phyloP scores from a whole-genome alignment of 2,888 invertebrate species.

The Saturnia pavonia region DNA sequence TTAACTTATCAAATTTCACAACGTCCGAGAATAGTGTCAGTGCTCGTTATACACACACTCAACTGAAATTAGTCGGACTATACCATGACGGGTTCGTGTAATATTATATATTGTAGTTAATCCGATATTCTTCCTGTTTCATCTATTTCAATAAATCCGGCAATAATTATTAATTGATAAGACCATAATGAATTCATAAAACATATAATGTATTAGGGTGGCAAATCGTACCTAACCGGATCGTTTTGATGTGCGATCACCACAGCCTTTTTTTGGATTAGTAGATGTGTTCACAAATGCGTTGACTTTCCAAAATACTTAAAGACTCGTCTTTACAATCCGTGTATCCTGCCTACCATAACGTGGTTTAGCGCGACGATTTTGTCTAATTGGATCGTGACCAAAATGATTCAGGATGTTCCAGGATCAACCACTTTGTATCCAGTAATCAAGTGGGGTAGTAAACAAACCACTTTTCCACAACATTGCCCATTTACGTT shows the following conservation, averaged over 20 bases:
- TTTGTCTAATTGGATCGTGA: too few relatives aligned
- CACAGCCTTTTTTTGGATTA: neutral
- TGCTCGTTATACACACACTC: neutral
- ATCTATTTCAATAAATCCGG: neutral
- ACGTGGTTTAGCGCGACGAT: too few relatives aligned
- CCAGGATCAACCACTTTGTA: too few relatives aligned
- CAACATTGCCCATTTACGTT: too few relatives aligned
- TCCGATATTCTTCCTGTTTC: neutral
- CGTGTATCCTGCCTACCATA: too few relatives aligned
- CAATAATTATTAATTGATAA: neutral
- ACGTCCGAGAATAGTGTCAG: neutral
- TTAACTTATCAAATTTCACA: conserved; percentile 9
- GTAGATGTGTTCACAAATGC: too few relatives aligned
- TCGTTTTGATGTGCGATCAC: neutral
- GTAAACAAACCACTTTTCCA: too few relatives aligned
- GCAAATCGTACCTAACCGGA: neutral
- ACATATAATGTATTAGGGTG: neutral
- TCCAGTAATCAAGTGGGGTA: too few relatives aligned
- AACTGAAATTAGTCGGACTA: conserved; percentile 5
- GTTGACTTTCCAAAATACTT: too few relatives aligned
- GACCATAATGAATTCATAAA: neutral
- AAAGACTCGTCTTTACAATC: too few relatives aligned
- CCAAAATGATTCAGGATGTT: too few relatives aligned
- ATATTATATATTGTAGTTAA: conserved; percentile 1
- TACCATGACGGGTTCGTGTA: neutral